These are phyloP conservation scores for Pterophyllum scalare DNA, from an alignment of 2,113 vertebrate genomes.

Conservation along the genomic window DNA sequence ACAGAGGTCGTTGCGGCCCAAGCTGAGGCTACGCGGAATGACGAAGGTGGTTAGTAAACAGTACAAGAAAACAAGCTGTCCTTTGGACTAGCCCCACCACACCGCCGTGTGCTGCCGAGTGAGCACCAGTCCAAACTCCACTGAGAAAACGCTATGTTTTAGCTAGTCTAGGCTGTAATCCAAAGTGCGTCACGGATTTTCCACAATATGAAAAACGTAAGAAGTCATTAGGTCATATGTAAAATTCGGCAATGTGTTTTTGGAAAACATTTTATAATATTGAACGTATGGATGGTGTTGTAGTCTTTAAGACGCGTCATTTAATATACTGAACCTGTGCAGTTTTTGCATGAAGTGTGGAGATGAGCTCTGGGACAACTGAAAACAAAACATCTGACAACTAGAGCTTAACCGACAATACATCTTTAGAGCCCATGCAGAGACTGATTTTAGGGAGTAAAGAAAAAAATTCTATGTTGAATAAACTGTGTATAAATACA, in stretches of 20 bases:
- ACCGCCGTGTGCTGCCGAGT: not conserved
- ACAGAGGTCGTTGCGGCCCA: conserved; percentile 36
- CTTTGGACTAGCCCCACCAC: not conserved
- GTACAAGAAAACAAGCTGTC: not conserved
- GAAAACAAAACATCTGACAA: not conserved
- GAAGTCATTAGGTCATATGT: not conserved
- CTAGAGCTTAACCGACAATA: not conserved
- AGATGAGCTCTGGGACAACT: not conserved
- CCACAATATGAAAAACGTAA: no score
- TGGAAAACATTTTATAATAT: no score
- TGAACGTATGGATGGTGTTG: no score
- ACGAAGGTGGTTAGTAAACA: conserved; percentile 55
- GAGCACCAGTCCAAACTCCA: not conserved
- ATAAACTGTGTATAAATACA: no score
- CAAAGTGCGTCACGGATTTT: rapidly evolving
- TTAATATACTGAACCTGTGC: no score
- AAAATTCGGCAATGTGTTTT: not conserved
- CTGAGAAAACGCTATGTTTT: not conserved
- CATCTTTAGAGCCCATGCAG: no score
- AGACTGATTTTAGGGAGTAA: no score
- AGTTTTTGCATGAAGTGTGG: not conserved
- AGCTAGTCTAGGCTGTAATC: rapidly evolving
- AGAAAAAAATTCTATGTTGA: no score
- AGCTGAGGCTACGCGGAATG: not conserved
- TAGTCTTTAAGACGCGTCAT: no score